A percentile compares a stretch with the other conserved stretches of the same genome.
phyloP scores from a whole-genome alignment of 37 sponge, comb jelly and placozoan genomes.

The Tethya wilhelma region DNA sequence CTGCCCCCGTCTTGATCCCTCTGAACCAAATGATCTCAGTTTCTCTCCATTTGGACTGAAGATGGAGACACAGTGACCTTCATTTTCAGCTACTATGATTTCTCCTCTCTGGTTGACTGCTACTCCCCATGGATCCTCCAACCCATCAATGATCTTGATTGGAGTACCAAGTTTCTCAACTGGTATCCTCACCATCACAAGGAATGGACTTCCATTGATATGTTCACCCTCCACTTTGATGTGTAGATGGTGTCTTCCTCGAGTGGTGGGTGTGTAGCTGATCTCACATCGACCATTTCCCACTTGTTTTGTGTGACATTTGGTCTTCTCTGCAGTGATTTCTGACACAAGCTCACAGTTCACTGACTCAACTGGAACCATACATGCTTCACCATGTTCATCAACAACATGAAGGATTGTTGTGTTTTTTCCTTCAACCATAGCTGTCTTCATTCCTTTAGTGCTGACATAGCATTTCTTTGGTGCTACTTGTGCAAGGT shows the following conservation, averaged over 20 bases:
- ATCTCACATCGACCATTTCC: slow-evolving; percentile 10
- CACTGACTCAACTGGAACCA: no score
- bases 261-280: slow-evolving; percentile 3
- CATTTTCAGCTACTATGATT: slow-evolving; percentile 20
- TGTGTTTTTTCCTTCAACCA: no score
- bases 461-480: no score
- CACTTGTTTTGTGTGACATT: no score
- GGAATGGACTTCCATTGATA: slow-evolving; percentile 44
- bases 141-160: neutral
- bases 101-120: slow-evolving; percentile 37
- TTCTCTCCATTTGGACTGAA: slow-evolving; percentile 6
- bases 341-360: no score
- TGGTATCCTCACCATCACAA: neutral
- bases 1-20: slow-evolving; percentile 44
- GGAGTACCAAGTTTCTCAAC: neutral
- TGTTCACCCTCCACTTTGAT: slow-evolving; percentile 22
- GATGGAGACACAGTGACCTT: slow-evolving; percentile 11
- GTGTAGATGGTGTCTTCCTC: slow-evolving; percentile 19
- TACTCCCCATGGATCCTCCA: slow-evolving; percentile 32
- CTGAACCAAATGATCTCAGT: slow-evolving; percentile 16
- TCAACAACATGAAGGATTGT: no score
- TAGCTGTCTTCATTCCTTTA: no score
- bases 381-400: no score
- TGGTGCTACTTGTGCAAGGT: no score
- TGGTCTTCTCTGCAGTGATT: no score